A percentile compares a stretch with the other conserved stretches of the same genome.
phyloP scores from a whole-genome alignment of 2,113 vertebrate species.

The Cichladusa arquata region DNA sequence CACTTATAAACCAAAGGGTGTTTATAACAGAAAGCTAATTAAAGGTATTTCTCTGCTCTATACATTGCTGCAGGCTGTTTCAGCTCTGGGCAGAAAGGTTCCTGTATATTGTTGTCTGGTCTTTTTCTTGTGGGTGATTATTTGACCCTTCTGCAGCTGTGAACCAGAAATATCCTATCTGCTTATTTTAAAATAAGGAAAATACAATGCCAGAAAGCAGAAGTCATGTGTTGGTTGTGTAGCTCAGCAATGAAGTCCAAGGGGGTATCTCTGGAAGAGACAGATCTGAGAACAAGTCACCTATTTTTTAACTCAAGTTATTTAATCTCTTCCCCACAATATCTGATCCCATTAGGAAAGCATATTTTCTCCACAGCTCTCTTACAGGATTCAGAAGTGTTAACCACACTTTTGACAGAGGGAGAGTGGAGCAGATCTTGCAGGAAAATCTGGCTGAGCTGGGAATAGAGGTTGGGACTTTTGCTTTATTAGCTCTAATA shows the following conservation, averaged over 20 bases:
- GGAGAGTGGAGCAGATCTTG: neutral
- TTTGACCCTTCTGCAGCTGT: neutral
- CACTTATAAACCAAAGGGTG: neutral
- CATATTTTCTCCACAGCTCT: neutral
- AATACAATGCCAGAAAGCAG: neutral
- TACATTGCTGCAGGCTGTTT: neutral
- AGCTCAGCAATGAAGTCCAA: neutral
- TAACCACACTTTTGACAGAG: neutral
- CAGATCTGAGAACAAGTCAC: neutral
- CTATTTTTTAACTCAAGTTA: neutral
- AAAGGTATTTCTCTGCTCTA: neutral
- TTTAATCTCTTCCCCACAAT: neutral
- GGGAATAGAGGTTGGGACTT: neutral
- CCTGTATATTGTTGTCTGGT: neutral
- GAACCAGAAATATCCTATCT: neutral
- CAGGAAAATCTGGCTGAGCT: neutral
- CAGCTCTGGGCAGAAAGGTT: neutral
- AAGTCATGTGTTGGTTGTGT: neutral
- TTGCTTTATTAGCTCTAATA: neutral
- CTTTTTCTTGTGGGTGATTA: neutral
- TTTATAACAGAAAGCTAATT: neutral
- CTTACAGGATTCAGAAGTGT: neutral
- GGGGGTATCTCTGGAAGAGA: neutral
- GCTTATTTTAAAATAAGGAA: neutral
- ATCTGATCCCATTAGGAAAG: neutral